Evolutionary conservation across 2,113 vertebrate genomes (phyloP).

Genomic region (Brienomyrus longianalis): DNA sequence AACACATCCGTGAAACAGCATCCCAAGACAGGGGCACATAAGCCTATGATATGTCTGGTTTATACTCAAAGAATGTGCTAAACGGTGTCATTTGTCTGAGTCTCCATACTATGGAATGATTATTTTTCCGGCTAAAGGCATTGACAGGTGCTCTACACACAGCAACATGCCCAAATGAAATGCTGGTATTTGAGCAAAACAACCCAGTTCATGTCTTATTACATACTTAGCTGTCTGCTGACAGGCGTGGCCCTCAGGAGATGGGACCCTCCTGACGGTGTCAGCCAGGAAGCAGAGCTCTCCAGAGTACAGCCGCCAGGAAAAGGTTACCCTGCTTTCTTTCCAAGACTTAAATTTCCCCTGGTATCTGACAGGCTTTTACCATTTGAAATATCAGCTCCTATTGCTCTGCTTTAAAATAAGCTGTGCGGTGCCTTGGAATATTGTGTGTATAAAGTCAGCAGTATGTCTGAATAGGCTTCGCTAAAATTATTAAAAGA

Average conservation of each 20-base stretch:
- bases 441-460: not conserved
- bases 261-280: too few relatives aligned
- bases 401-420: not conserved
- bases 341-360: not conserved
- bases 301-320: not conserved
- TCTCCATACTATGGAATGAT: not conserved
- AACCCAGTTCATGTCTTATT: not conserved
- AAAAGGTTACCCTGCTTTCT: not conserved
- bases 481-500: not conserved
- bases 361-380: not conserved
- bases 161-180: not conserved
- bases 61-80: too few relatives aligned
- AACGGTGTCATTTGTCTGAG: too few relatives aligned
- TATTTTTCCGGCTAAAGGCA: not conserved
- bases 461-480: too few relatives aligned
- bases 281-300: not conserved
- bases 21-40: not conserved
- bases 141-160: not conserved
- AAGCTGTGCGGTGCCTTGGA: not conserved
- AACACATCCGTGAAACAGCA: not conserved
- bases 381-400: not conserved
- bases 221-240: not conserved
- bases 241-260: not conserved
- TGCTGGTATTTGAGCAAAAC: not conserved
- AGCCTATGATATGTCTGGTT: not conserved